Evolutionary conservation across 1,140 invertebrate species (phyloP).

Genomic region (Euura lappo): DNA sequence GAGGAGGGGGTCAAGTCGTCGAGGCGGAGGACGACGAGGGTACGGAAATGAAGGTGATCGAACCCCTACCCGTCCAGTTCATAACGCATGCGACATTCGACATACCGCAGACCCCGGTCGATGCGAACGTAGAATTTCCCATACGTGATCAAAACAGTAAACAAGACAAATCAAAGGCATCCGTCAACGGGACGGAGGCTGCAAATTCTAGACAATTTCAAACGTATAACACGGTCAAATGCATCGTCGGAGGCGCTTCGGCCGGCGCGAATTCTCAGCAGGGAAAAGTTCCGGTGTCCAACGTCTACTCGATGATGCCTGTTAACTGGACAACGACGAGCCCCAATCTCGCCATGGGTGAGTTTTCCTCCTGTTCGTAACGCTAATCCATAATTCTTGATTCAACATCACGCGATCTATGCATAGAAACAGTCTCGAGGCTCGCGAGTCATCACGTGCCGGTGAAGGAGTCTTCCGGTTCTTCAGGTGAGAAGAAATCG

Average conservation of each 20-base stretch:
- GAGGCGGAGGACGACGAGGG: conserved; percentile 52
- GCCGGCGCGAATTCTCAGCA: conserved; percentile 37
- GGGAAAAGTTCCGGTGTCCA: conserved; percentile 37
- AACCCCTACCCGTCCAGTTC: conserved; percentile 53
- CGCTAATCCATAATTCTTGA: not conserved
- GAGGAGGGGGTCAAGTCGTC: conserved; percentile 33
- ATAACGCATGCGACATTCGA: conserved; percentile 64
- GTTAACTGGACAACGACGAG: conserved; percentile 34
- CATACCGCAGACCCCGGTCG: conserved; percentile 50
- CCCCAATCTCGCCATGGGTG: conserved; percentile 52
- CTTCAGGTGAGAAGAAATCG: conserved; percentile 62
- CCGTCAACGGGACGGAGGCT: conserved; percentile 52
- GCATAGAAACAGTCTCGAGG: conserved; percentile 40
- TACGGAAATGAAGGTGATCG: conserved; percentile 58
- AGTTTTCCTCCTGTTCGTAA: conserved; percentile 16
- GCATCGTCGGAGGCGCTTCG: conserved; percentile 40
- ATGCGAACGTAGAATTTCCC: conserved; percentile 53
- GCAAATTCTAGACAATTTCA: conserved; percentile 47
- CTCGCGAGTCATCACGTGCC: conserved; percentile 44
- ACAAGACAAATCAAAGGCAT: conserved; percentile 47
- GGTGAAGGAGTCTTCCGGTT: conserved; percentile 40
- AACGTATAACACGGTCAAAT: conserved; percentile 54
- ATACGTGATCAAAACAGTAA: conserved; percentile 46
- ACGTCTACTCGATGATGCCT: conserved; percentile 45
- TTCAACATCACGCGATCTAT: conserved; percentile 17